These are phyloP conservation scores for Kryptolebias marmoratus DNA, from an alignment of 2,113 vertebrate species.

Conservation along the genomic window DNA sequence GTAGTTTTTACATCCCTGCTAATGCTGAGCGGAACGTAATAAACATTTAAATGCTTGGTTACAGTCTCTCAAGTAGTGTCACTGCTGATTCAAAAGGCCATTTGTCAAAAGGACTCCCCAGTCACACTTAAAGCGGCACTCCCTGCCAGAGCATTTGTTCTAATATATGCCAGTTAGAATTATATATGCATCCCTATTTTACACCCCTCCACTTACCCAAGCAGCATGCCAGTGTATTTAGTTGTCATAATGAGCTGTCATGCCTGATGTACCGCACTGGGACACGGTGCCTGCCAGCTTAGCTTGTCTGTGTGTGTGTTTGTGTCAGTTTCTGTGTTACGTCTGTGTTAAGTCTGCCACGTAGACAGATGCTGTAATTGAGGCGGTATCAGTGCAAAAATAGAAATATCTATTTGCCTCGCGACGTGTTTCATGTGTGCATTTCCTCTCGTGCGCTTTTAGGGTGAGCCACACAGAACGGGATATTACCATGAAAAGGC, in stretches of 20 bases:
- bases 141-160: constrained; percentile 66
- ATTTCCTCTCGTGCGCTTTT: constrained; percentile 9
- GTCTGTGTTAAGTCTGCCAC: constrained; percentile 9
- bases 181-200: constrained; percentile 73
- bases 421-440: background rate
- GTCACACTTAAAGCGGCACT: constrained; percentile 52
- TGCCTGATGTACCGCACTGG: constrained; percentile 69
- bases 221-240: constrained; percentile 79
- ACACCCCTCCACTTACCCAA: constrained; percentile 54
- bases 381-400: background rate
- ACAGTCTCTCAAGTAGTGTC: constrained; percentile 63
- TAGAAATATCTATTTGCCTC: background rate
- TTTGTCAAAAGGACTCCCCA: constrained; percentile 73
- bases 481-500: constrained; percentile 89
- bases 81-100: constrained; percentile 62
- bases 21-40: constrained; percentile 52
- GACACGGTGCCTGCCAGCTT: constrained; percentile 66
- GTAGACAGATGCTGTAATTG: constrained; percentile 7
- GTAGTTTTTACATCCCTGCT: constrained; percentile 48
- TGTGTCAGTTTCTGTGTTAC: constrained; percentile 13
- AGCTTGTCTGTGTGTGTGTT: constrained; percentile 24
- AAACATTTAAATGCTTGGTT: constrained; percentile 71
- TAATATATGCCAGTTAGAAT: constrained; percentile 72
- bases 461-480: constrained; percentile 86
- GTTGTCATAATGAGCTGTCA: constrained; percentile 81